Evolutionary conservation across 2,113 vertebrate genomes (phyloP).

Genomic region (Butorides virescens): DNA sequence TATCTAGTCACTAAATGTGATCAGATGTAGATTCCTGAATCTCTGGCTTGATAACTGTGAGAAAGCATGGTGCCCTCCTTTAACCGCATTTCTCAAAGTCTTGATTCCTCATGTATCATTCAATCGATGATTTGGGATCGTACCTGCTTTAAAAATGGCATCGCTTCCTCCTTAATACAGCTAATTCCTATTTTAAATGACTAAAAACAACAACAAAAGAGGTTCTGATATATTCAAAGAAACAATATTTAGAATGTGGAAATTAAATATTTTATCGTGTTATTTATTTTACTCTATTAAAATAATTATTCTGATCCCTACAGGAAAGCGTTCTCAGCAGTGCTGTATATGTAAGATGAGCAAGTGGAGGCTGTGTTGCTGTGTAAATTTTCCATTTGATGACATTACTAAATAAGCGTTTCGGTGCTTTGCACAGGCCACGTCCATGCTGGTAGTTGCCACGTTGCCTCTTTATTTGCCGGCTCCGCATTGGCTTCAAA

Average conservation of each 20-base stretch:
- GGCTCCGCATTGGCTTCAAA: background rate
- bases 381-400: background rate
- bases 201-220: background rate
- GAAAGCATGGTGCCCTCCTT: background rate
- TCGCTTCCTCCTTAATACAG: background rate
- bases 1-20: background rate
- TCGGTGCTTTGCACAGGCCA: fast-evolving
- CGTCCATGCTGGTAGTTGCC: fast-evolving
- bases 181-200: background rate
- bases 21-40: background rate
- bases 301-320: background rate
- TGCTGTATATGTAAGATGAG: fast-evolving
- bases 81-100: background rate
- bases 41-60: background rate
- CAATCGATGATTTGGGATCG: background rate
- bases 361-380: background rate
- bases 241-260: background rate
- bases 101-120: background rate
- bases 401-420: fast-evolving
- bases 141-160: background rate
- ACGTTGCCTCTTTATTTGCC: background rate
- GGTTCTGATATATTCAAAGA: background rate
- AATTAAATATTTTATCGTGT: background rate
- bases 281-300: background rate
- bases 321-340: background rate